Evolutionary conservation across 1,140 invertebrate species (phyloP).

Genomic region (Drosophila orena): DNA sequence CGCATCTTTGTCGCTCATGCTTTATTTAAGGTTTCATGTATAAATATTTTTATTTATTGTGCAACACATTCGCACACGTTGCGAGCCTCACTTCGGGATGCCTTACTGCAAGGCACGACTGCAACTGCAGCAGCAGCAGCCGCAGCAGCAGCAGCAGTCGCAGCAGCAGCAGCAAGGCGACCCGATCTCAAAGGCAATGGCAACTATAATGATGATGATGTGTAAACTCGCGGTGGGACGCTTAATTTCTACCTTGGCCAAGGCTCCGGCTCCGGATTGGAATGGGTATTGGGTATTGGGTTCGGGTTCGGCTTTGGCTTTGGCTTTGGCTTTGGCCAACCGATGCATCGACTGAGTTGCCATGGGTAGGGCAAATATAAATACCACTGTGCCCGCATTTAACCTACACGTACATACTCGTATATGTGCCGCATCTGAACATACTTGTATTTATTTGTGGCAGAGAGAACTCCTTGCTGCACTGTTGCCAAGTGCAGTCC

Average conservation of each 20-base stretch:
- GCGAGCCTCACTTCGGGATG: slow-evolving; percentile 56
- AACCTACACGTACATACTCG: background rate
- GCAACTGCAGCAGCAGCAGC: slow-evolving; percentile 34
- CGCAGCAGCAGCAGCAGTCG: slow-evolving; percentile 15
- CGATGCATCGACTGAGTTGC: background rate
- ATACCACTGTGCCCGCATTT: slow-evolving; percentile 34
- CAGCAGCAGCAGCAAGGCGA: slow-evolving; percentile 24
- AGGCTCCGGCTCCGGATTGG: slow-evolving; percentile 43
- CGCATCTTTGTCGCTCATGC: slow-evolving; percentile 83
- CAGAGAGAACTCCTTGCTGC: slow-evolving; percentile 37
- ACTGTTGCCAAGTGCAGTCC: slow-evolving; percentile 40
- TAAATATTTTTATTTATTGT: slow-evolving; percentile 84
- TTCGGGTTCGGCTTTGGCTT: background rate
- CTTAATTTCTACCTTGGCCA: slow-evolving; percentile 79
- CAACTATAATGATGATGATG: slow-evolving; percentile 83
- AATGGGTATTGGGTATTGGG: slow-evolving; percentile 22
- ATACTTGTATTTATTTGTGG: slow-evolving; percentile 48
- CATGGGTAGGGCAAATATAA: slow-evolving; percentile 50
- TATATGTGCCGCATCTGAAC: slow-evolving; percentile 34
- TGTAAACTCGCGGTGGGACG: slow-evolving; percentile 82
- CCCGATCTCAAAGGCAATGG: slow-evolving; percentile 37
- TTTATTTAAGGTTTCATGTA: slow-evolving; percentile 83
- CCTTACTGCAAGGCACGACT: slow-evolving; percentile 60
- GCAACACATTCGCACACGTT: slow-evolving; percentile 82
- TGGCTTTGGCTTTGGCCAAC: background rate